A percentile compares a stretch with the other conserved stretches of the same genome.
Conservation (phyloP, 2,888 invertebrate genomes). For the Agonopterix arenella region DNA sequence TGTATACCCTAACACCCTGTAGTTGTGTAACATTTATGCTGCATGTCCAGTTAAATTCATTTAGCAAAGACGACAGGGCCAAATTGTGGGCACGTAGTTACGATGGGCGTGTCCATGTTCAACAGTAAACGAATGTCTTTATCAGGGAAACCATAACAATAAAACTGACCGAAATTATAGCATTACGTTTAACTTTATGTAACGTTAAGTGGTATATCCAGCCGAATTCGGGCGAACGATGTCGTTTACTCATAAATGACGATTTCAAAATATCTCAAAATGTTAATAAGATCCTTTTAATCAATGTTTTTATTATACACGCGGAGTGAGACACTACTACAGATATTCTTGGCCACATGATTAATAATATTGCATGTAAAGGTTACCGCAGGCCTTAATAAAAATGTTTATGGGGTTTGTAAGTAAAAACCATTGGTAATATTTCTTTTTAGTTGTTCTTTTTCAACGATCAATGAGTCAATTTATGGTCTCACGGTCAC, state of each 20-base stretch:
- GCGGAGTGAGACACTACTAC: constrained; percentile 17
- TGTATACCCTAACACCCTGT: no score
- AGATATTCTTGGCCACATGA: constrained; percentile 23
- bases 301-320: constrained; percentile 27
- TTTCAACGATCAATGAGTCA: constrained; percentile 8
- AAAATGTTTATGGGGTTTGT: constrained; percentile 23
- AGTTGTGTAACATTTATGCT: constrained; percentile 30
- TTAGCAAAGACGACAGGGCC: constrained; percentile 14
- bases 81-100: not conserved
- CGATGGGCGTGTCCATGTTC: constrained; percentile 19
- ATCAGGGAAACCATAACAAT: constrained; percentile 41
- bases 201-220: constrained; percentile 36
- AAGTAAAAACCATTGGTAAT: constrained; percentile 21
- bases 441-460: constrained; percentile 21
- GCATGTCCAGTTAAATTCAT: constrained; percentile 31
- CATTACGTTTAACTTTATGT: constrained; percentile 38
- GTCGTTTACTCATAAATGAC: constrained; percentile 28
- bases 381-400: constrained; percentile 19
- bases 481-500: constrained; percentile 24
- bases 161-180: constrained; percentile 30
- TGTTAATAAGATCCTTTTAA: constrained; percentile 29
- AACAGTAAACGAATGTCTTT: constrained; percentile 38
- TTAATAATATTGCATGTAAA: constrained; percentile 26
- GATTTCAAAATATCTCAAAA: constrained; percentile 36
- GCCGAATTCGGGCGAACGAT: constrained; percentile 40